phyloP scores from a whole-genome alignment of 2,888 invertebrate species.

The Microctonus hyperodae region DNA sequence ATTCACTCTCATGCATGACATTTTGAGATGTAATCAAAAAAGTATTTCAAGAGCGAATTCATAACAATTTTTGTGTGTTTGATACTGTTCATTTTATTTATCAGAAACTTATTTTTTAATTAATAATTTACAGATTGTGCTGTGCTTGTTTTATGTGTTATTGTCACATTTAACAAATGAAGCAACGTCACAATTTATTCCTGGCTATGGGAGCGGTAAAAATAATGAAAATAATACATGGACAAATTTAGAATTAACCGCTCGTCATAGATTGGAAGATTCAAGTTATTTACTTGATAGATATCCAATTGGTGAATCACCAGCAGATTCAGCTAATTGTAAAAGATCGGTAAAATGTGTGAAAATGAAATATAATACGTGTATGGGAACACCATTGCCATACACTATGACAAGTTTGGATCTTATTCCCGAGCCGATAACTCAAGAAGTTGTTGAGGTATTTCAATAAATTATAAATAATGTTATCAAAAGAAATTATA shows the following conservation, averaged over 20 bases:
- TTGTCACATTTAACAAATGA: slow-evolving; percentile 17
- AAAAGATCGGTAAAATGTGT: slow-evolving; percentile 77
- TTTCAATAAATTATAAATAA: background rate
- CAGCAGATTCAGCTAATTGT: slow-evolving; percentile 64
- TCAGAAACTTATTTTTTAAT: background rate
- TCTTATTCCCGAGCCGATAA: slow-evolving; percentile 74
- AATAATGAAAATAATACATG: slow-evolving; percentile 49
- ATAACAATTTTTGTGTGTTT: background rate
- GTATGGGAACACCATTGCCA: slow-evolving; percentile 81
- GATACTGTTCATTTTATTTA: background rate
- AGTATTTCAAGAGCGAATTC: background rate
- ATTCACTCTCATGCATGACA: slow-evolving; percentile 26
- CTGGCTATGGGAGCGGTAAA: slow-evolving; percentile 44
- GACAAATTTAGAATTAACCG: slow-evolving; percentile 43
- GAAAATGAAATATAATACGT: slow-evolving; percentile 69
- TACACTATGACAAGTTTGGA: slow-evolving; percentile 80
- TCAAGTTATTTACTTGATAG: slow-evolving; percentile 51
- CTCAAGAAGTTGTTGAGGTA: slow-evolving; percentile 65
- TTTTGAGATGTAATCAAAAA: slow-evolving; percentile 8
- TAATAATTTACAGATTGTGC: background rate
- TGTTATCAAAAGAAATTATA: no score
- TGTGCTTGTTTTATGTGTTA: slow-evolving; percentile 8
- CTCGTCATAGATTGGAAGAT: slow-evolving; percentile 49
- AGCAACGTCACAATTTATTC: slow-evolving; percentile 45
- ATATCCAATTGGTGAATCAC: slow-evolving; percentile 51